These are phyloP conservation scores for Holothuria scabra DNA, from an alignment of 53 echinoderm and acorn worm genomes.

Conservation along the genomic window DNA sequence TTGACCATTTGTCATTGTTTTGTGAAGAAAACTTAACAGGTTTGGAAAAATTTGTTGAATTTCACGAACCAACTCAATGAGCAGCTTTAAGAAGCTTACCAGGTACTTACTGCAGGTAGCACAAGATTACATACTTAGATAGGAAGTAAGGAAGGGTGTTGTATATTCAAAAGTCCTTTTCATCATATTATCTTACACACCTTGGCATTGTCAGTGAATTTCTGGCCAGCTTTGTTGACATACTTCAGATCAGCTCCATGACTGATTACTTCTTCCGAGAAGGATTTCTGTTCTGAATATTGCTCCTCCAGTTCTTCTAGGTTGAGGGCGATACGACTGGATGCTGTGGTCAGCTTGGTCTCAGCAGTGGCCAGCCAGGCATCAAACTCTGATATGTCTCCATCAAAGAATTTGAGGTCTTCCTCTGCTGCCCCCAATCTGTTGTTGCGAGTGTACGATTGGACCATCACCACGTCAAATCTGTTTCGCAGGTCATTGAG, in stretches of 20 bases:
- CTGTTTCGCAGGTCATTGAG: conserved; percentile 85
- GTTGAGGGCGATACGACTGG: conserved; percentile 59
- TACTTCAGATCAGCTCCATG: conserved; percentile 95
- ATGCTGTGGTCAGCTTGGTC: conserved; percentile 58
- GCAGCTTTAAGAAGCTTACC: no score
- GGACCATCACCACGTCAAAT: conserved; percentile 81
- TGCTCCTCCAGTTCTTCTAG: conserved; percentile 74
- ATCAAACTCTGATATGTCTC: conserved; percentile 79
- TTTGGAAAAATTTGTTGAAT: no score
- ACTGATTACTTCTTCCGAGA: conserved; percentile 86
- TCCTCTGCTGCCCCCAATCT: conserved; percentile 71
- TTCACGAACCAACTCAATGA: no score
- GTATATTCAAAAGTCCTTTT: no score
- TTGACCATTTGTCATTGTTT: no score
- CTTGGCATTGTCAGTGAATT: conserved; percentile 92
- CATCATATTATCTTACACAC: conserved; percentile 30
- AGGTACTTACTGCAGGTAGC: no score
- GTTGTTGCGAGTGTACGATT: conserved; percentile 91
- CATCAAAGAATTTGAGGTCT: conserved; percentile 74
- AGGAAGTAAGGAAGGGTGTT: no score
- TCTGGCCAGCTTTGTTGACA: conserved; percentile 92
- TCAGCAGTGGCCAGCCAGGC: conserved; percentile 79
- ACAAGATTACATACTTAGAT: no score
- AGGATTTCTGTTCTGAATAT: conserved; percentile 69
- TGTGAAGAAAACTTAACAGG: no score